Percentiles rank a stretch among this genome's conserved stretches.
phyloP scores from a whole-genome alignment of 2,113 vertebrate genomes.

The Mobula hypostoma region DNA sequence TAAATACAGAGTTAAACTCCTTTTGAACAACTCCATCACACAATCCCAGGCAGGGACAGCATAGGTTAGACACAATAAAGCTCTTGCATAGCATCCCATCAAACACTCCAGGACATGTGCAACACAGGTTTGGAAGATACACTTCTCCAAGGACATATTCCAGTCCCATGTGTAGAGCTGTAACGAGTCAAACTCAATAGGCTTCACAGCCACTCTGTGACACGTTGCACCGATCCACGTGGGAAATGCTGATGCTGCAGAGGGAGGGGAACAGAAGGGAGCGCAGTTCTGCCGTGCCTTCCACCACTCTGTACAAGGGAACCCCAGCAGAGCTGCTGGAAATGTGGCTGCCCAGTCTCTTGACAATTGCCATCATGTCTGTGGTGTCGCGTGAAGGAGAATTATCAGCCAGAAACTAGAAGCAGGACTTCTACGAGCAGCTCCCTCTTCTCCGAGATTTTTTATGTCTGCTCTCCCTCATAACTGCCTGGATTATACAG shows the following conservation, averaged over 20 bases:
- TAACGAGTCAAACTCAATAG: neutral
- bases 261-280: too few species aligned
- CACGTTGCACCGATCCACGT: neutral
- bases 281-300: too few species aligned
- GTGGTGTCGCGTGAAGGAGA: neutral
- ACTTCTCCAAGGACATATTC: neutral
- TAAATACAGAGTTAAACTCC: too few species aligned
- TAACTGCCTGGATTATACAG: neutral
- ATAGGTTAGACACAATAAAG: too few species aligned
- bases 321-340: too few species aligned
- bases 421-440: too few species aligned
- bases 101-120: neutral
- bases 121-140: neutral
- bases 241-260: too few species aligned
- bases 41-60: too few species aligned
- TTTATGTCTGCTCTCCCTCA: neutral
- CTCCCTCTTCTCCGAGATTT: too few species aligned
- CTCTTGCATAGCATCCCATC: neutral
- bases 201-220: neutral
- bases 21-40: too few species aligned
- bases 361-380: neutral
- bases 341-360: too few species aligned
- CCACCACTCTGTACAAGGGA: too few species aligned
- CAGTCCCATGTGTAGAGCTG: neutral
- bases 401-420: neutral